A percentile compares a stretch with the other conserved stretches of the same genome.
phyloP scores from a whole-genome alignment of 2,797 vertebrate genomes.

The Semaprochilodus insignis region DNA sequence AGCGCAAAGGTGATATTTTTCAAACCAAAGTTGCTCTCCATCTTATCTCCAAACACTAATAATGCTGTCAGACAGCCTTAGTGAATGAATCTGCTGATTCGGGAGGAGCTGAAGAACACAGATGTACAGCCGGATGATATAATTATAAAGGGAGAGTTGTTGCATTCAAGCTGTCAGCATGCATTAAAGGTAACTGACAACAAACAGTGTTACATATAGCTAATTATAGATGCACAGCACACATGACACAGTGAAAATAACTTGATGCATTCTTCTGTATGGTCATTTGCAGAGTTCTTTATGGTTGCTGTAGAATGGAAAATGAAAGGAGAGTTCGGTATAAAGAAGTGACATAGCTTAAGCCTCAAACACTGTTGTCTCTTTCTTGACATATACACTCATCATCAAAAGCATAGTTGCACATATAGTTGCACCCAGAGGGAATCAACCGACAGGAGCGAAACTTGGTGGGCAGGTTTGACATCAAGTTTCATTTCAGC shows the following conservation, averaged over 20 bases:
- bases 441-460: no score
- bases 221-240: constrained; percentile 7
- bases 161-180: constrained; percentile 16
- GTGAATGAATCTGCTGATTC: constrained; percentile 12
- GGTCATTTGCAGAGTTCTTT: background rate
- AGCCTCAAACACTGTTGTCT: no score
- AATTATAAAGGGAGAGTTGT: constrained; percentile 35
- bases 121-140: constrained; percentile 27
- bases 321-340: no score
- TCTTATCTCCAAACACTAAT: constrained; percentile 49
- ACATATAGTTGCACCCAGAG: no score
- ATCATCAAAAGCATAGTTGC: no score
- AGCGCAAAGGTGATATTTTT: constrained; percentile 47
- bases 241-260: background rate
- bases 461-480: no score
- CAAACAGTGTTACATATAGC: background rate
- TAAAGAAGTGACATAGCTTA: no score
- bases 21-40: constrained; percentile 28
- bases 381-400: no score
- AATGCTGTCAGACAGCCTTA: constrained; percentile 29
- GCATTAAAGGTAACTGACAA: constrained; percentile 9
- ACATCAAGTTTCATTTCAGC: no score
- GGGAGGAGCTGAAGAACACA: constrained; percentile 4
- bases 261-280: background rate
- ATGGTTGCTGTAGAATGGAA: background rate